Base-by-base conservation (phyloP, 2,113 vertebrate species). In the Macroglossus sobrinus region DNA sequence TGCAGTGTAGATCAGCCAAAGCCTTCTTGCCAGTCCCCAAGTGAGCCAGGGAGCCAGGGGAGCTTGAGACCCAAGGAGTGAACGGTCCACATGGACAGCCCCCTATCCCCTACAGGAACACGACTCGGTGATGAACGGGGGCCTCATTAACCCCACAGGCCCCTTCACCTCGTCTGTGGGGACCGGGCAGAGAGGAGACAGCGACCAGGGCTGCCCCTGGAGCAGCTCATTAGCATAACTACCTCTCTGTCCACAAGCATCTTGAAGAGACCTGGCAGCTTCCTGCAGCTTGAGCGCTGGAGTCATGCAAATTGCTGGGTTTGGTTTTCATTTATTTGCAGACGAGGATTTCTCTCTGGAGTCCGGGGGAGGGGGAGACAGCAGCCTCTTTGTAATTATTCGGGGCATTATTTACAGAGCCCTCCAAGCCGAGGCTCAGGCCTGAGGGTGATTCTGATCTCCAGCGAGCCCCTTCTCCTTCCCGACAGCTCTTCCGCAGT, bases 281-380 rank as follows among this genome's bases (percentile, higher is more conserved):
- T 35, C 4, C 11, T 14, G 21, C 8, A 57, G 53, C 38, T 66
- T 3, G n/a, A 19, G 33, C 16, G 50, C 53, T 64, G 61, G 45
- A 88, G 89, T 89, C 84, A 59, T 19, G 57, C 80, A 89, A 69
- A 86, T 72, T 50, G 68, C 90, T 66, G 84, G 84, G 53, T 95
- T 94, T 38, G 7, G 22, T 84, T 98, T 96, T 96, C 92, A 95
- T 96, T 97, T 97, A 95, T 96, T 72, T 96, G 94, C 80, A 59
- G 87, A 94, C 92, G 96, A 95, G 55, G 74, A 66, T 66, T 47
- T 53, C 64, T 96, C 90, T 59, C 45, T 0, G 1, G 94, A 95
- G 84, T 75, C 26, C 8, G n/a, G 68, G 75, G 43, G 24, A 88
- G 57, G 74, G 55, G 81, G 33, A 91, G n/a, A 0, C 0, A 5